Evolutionary conservation across 1,140 invertebrate species (phyloP).

Genomic region (Mercenaria mercenaria): DNA sequence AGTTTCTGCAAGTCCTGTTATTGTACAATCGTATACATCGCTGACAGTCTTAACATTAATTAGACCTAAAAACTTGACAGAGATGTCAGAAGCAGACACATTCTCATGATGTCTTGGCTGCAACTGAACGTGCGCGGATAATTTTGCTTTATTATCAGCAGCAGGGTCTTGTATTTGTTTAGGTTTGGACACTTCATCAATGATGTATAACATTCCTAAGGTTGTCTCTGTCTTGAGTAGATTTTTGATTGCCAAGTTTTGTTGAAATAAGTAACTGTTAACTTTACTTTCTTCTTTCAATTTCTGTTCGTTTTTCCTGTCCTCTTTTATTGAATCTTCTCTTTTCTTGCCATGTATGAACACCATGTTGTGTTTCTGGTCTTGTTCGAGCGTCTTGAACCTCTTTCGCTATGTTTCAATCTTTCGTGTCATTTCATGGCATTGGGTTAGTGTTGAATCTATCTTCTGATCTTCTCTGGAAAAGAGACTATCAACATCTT

Average conservation of each 20-base stretch:
- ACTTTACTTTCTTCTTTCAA: neutral
- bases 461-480: neutral
- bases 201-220: too few relatives aligned
- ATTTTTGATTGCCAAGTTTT: neutral
- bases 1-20: neutral
- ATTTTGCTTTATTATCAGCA: too few relatives aligned
- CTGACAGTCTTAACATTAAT: neutral
- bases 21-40: neutral
- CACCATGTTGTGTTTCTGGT: too few relatives aligned
- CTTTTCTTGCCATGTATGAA: too few relatives aligned
- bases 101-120: too few relatives aligned
- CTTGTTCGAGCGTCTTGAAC: neutral
- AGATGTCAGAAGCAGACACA: neutral
- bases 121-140: too few relatives aligned
- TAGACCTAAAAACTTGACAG: too few relatives aligned
- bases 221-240: too few relatives aligned
- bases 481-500: neutral
- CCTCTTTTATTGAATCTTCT: neutral
- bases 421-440: too few relatives aligned
- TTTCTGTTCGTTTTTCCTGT: neutral
- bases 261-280: neutral
- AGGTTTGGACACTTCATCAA: too few relatives aligned
- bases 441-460: neutral
- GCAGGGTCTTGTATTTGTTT: too few relatives aligned
- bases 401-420: neutral